These are phyloP conservation scores for Podarcis siculus DNA, from an alignment of 2,797 vertebrate genomes.

Conservation along the genomic window DNA sequence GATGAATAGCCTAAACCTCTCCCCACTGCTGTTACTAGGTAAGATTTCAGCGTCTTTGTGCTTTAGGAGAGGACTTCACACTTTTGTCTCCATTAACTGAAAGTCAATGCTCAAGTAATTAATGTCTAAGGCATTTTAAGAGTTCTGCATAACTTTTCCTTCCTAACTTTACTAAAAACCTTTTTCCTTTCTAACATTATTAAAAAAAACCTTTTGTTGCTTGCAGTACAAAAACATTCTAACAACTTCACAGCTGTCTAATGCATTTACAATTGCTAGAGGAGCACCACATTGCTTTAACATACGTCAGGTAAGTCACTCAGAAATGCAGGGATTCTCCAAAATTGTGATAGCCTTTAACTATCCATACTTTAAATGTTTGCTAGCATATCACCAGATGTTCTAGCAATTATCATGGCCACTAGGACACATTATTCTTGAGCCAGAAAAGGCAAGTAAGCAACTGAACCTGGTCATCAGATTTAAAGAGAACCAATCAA, in stretches of 20 bases:
- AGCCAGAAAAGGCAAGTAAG: neutral
- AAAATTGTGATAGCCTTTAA: neutral
- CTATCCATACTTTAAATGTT: neutral
- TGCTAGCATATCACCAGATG: neutral
- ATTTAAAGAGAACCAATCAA: neutral
- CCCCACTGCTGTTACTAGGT: neutral
- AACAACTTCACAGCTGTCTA: neutral
- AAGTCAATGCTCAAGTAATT: neutral
- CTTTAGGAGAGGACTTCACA: conserved; percentile 1
- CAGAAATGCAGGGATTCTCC: neutral
- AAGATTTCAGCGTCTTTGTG: neutral
- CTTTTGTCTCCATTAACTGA: conserved; percentile 10
- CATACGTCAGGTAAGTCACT: neutral
- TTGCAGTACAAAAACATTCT: neutral
- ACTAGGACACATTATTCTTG: neutral
- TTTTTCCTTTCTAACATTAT: neutral
- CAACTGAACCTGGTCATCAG: neutral
- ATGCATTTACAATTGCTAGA: neutral
- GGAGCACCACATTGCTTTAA: neutral
- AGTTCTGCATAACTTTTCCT: conserved; percentile 7
- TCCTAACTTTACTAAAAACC: neutral
- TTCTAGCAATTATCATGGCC: neutral
- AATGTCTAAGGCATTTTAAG: conserved; percentile 3
- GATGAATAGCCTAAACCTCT: neutral
- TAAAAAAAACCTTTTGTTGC: neutral